Percentiles rank a stretch among this genome's conserved stretches.
These are phyloP conservation scores for Amblyjoppa fuscipennis DNA, from an alignment of 2,888 invertebrate species.

Conservation along the genomic window DNA sequence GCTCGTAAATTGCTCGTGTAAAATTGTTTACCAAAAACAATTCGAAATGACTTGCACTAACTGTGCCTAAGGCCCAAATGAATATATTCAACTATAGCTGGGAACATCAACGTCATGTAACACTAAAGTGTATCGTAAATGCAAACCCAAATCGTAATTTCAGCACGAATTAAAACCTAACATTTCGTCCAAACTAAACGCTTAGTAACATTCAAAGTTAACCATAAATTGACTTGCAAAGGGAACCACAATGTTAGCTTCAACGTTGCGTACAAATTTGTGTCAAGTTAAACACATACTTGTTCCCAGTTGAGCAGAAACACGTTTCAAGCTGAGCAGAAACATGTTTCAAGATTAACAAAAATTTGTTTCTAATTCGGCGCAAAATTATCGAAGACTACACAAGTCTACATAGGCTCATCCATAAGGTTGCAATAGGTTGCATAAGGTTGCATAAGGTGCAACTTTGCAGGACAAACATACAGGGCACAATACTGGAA, in stretches of 20 bases:
- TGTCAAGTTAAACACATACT: neutral
- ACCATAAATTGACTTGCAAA: neutral
- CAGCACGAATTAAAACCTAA: neutral
- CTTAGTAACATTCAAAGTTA: neutral
- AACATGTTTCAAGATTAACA: neutral
- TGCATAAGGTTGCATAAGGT: neutral
- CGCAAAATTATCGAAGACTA: neutral
- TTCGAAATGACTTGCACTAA: neutral
- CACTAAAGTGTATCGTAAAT: neutral
- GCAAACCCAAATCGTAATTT: neutral
- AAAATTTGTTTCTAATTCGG: neutral
- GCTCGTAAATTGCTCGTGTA: neutral
- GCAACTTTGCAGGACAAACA: neutral
- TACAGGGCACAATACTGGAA: conserved; percentile 32
- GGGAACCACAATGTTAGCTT: neutral
- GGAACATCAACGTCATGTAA: neutral
- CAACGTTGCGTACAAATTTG: neutral
- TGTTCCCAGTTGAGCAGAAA: neutral
- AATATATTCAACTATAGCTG: no score
- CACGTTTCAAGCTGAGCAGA: neutral
- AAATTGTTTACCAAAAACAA: neutral
- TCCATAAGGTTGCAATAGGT: no score
- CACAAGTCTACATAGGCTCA: neutral
- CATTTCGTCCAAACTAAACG: no score
- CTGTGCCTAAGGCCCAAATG: neutral